These are phyloP conservation scores for Stomatorhinus walkeri DNA, from an alignment of 2,797 vertebrate genomes.

Conservation along the genomic window DNA sequence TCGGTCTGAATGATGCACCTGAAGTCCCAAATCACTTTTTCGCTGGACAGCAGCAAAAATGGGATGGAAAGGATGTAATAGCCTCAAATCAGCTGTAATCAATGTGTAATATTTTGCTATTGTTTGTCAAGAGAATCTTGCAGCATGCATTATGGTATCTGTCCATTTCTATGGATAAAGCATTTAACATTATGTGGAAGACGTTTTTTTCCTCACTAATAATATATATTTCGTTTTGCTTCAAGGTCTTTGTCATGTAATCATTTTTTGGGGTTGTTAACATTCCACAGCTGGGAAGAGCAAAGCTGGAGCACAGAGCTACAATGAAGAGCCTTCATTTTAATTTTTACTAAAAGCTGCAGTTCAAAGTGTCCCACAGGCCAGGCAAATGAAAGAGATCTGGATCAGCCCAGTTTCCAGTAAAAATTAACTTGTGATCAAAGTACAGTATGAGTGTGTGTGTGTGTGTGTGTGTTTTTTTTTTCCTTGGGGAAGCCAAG, in stretches of 20 bases:
- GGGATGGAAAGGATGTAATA: neutral
- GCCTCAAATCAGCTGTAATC: neutral
- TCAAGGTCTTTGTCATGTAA: neutral
- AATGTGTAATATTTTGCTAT: neutral
- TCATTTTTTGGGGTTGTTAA: neutral
- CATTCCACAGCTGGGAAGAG: neutral
- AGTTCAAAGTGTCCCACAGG: constrained; percentile 40
- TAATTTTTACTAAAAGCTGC: constrained; percentile 24
- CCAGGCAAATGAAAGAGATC: constrained; percentile 37
- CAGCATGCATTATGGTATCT: neutral
- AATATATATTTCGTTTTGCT: neutral
- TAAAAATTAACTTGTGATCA: constrained; percentile 67
- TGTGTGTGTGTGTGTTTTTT: constrained; percentile 32
- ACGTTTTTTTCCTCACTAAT: neutral
- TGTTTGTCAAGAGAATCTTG: neutral
- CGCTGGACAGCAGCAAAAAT: neutral
- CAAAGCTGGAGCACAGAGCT: neutral
- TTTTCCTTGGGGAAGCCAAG: constrained; percentile 57
- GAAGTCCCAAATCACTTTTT: neutral
- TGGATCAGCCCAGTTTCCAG: constrained; percentile 35
- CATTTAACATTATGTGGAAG: neutral
- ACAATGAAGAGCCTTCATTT: neutral
- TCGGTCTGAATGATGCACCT: neutral
- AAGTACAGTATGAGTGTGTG: constrained; percentile 49
- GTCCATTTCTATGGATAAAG: neutral